Evolutionary conservation across 2,888 invertebrate species (phyloP), one percentile per base, ranked within the genome.

Genomic region (Lochmaea capreae): DNA sequence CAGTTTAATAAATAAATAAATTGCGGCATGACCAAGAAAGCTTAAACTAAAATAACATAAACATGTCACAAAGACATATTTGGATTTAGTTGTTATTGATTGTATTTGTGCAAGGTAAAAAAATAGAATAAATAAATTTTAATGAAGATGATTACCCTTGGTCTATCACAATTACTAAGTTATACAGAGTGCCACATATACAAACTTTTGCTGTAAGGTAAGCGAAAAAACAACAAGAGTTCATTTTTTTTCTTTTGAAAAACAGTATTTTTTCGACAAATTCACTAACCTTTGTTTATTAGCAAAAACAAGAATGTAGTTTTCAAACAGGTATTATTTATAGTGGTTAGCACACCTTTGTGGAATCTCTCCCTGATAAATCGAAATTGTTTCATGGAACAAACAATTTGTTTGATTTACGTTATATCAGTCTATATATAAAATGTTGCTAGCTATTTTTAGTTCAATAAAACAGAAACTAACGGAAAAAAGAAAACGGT

Each of bases 1-100:
- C 83, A 85, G 80, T 83, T 83, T 84, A 86, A 86, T 86, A 86
- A 86, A 86, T 86, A 85, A 86, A 86, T 86, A 85, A 86, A 86
- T 83, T 85, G 85, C 85, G 84, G 84, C 83, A 84, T 83, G 84
- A 85, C 84, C 83, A 70, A 70, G 63, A 62, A 86, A 86, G 86
- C 86, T 80, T 84, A 81, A 83, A 83, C 84, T 85, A 85, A 80
- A 83, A 83, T 82, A 82, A 79, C 81, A 59, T 67, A 80, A 79
- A 79, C 73, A 75, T 75, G 54, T 33, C 62, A 43, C 43, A 1
- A 43, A 63, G 43, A 43, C 62, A 43, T 42, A 42, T 11, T 39
- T 39, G 39, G 9, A 33, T 39, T 18, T 33, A 63, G n/a, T 18
- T 42, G 26, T 58, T 62, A 43, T 63, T 22, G 63, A 70, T 46